phyloP scores from a whole-genome alignment of 2,888 invertebrate species.

The Pherbina coryleti region DNA sequence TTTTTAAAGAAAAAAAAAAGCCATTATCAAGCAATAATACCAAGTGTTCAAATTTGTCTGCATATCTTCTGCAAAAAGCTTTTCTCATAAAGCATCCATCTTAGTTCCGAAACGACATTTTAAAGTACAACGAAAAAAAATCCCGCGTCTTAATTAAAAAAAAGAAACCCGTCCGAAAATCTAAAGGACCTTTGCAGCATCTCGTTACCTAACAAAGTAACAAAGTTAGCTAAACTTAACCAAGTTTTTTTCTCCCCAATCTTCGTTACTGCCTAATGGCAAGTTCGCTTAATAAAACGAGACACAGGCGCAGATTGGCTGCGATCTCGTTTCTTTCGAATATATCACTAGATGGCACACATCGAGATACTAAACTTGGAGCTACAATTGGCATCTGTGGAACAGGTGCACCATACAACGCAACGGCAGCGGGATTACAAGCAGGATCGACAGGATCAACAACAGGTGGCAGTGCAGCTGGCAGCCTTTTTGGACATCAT shows the following conservation, averaged over 20 bases:
- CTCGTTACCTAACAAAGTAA: too few relatives aligned
- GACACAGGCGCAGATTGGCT: constrained; percentile 87
- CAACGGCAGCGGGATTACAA: constrained; percentile 53
- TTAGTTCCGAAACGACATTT: too few relatives aligned
- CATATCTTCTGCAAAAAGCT: too few relatives aligned
- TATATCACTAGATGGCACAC: constrained; percentile 93
- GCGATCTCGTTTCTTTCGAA: constrained; percentile 95
- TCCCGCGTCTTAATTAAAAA: too few relatives aligned
- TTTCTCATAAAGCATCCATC: too few relatives aligned
- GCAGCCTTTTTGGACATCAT: constrained; percentile 52
- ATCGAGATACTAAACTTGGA: constrained; percentile 78
- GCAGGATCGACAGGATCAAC: constrained; percentile 49
- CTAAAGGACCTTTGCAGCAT: too few relatives aligned
- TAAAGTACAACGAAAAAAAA: too few relatives aligned
- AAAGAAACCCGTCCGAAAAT: too few relatives aligned
- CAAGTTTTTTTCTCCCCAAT: constrained; percentile 30
- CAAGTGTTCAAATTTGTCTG: too few relatives aligned
- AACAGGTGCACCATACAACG: constrained; percentile 52
- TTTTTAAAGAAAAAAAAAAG: too few relatives aligned
- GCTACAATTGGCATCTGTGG: constrained; percentile 67
- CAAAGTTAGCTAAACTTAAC: too few relatives aligned
- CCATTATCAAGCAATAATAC: too few relatives aligned
- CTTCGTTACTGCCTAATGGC: constrained; percentile 68
- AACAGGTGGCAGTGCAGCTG: constrained; percentile 47
- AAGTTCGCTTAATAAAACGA: constrained; percentile 72